Conservation (phyloP, 2,888 invertebrate species). For the Sylvicola fuscatus region DNA sequence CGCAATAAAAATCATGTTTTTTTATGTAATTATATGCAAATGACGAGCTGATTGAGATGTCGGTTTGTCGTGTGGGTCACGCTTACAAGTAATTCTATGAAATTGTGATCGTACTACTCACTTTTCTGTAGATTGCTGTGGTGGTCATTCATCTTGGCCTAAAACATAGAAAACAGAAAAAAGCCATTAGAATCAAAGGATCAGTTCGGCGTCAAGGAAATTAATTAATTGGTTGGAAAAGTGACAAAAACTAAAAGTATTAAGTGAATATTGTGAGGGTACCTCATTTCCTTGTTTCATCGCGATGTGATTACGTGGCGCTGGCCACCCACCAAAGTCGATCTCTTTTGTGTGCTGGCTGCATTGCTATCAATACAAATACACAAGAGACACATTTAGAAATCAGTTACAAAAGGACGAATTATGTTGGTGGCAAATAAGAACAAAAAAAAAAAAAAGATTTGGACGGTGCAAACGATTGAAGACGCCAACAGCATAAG, state of each 20-base stretch:
- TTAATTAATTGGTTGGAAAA: neutral
- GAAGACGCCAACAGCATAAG: too few relatives aligned
- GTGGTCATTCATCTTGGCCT: conserved; percentile 28
- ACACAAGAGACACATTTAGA: too few relatives aligned
- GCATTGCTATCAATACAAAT: conserved; percentile 13
- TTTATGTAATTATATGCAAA: too few relatives aligned
- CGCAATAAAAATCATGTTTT: too few relatives aligned
- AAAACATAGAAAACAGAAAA: conserved; percentile 10
- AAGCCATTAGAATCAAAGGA: neutral
- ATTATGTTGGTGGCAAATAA: neutral
- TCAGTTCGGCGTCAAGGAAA: neutral
- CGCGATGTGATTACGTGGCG: conserved; percentile 23
- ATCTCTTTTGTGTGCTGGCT: conserved; percentile 24
- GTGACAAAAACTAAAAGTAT: neutral
- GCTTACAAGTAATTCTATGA: too few relatives aligned
- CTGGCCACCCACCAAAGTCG: conserved; percentile 25
- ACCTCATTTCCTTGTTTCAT: conserved; percentile 27
- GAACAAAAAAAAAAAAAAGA: neutral
- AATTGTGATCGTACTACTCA: conserved; percentile 11
- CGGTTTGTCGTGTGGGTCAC: too few relatives aligned
- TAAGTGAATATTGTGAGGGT: conserved; percentile 3
- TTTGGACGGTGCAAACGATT: too few relatives aligned
- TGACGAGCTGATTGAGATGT: too few relatives aligned
- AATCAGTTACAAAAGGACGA: too few relatives aligned
- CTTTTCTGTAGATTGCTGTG: conserved; percentile 27